A percentile compares a stretch with the other conserved stretches of the same genome.
phyloP scores from a whole-genome alignment of 2,113 vertebrate genomes.

The Syrrhaptes paradoxus region DNA sequence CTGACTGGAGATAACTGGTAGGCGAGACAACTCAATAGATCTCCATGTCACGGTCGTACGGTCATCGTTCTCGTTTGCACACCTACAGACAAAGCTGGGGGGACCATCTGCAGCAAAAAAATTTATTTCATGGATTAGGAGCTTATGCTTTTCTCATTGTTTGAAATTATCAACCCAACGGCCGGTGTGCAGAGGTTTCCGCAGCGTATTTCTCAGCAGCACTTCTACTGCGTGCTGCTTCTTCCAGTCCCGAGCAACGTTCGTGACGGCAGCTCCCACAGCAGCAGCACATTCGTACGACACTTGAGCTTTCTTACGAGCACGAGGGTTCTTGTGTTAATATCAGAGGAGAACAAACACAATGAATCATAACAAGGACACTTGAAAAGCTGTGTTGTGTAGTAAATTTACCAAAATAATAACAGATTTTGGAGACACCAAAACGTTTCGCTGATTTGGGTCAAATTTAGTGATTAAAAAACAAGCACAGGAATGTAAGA shows the following conservation, averaged over 20 bases:
- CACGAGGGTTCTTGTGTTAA: background rate
- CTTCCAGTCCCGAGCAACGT: background rate
- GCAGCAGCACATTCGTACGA: background rate
- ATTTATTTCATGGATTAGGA: slow-evolving; percentile 21
- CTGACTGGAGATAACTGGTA: background rate
- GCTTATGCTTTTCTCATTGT: slow-evolving; percentile 10
- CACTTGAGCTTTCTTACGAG: background rate
- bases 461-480: background rate
- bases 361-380: background rate
- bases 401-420: background rate
- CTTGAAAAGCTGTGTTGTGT: background rate
- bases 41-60: background rate
- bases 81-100: background rate
- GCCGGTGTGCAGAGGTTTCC: background rate
- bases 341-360: background rate
- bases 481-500: background rate
- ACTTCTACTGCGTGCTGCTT: background rate
- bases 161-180: background rate
- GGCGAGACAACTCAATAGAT: background rate
- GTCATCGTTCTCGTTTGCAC: slow-evolving; percentile 21
- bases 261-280: background rate
- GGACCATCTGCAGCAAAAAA: background rate
- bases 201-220: background rate
- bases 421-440: background rate
- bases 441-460: background rate